These are phyloP conservation scores for Adelognathus sp. DNA, from an alignment of 2,888 invertebrate species.

Conservation along the genomic window DNA sequence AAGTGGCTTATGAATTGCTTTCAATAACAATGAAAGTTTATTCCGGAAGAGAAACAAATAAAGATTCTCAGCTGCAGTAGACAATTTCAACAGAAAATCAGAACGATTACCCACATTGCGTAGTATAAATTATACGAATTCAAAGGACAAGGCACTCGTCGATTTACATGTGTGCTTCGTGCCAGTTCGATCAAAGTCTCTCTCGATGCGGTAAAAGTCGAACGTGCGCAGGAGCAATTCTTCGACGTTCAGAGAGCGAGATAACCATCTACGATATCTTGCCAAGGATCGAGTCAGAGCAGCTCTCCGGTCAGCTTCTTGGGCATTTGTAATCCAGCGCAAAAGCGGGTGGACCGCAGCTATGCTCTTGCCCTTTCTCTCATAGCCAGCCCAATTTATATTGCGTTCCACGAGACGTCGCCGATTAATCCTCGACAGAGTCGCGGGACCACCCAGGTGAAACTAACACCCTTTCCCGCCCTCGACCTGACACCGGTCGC, in stretches of 20 bases:
- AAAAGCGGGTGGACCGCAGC: constrained; percentile 64
- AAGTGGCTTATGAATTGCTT: neutral
- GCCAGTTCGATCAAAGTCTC: constrained; percentile 74
- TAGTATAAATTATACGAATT: neutral
- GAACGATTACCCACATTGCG: neutral
- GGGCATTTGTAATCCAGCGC: constrained; percentile 78
- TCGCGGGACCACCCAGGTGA: constrained; percentile 79
- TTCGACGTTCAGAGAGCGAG: constrained; percentile 67
- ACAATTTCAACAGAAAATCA: constrained; percentile 19
- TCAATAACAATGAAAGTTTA: neutral
- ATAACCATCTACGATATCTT: constrained; percentile 79
- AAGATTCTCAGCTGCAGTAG: neutral
- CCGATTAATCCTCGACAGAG: constrained; percentile 79
- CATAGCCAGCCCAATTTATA: constrained; percentile 78
- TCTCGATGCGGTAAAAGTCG: constrained; percentile 29
- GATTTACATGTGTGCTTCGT: constrained; percentile 51
- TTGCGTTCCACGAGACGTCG: constrained; percentile 75
- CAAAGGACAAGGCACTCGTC: constrained; percentile 46
- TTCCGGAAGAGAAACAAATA: neutral
- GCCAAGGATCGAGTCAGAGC: constrained; percentile 70
- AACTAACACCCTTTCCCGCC: constrained; percentile 77
- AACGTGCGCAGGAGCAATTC: constrained; percentile 64
- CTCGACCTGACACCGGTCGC: constrained; percentile 73
- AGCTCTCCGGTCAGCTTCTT: constrained; percentile 14
- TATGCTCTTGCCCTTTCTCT: too few species aligned